Base-by-base conservation (phyloP, 2,888 invertebrate genomes). In the Dicycla oo region DNA sequence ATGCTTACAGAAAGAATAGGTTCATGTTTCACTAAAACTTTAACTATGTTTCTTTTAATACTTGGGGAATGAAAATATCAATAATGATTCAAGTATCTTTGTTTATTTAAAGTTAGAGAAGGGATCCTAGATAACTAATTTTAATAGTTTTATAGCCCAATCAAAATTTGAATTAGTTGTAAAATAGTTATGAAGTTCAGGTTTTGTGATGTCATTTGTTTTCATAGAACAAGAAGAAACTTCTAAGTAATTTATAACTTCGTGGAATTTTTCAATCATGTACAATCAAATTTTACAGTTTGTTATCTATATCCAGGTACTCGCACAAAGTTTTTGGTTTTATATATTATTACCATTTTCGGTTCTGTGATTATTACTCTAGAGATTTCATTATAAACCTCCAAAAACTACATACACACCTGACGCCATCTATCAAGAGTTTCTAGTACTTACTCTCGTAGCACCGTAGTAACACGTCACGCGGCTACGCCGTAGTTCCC, bases 381-480 rank as follows among this genome's bases (percentile, higher is more conserved):
- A 20, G 5, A 26, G 23, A 53, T 26, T 43, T 30, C n/a, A 30
- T 30, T 0, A 10, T 8, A 30, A n/a, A 49, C n/a, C 18, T 15
- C 13, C 45, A 40, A 61, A 51, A 67, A 45, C 20, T 47, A 61
- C 60, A 34, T 34, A 34, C 34, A 34, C 34, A 66, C 13, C 40
- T 63, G 72, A 13, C 73, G 87, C 82, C 87, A 86, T 83, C 87
- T 87, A 69, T 54, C 57, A 26, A 26, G 8, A 63, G 45, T 69
- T 51, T n/a, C 49, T 13, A 4, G 47, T 54, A 84, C 64, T 77
- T 57, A 51, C 15, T 63, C 3, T 47, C 45, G 20, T 38, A 58
- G 60, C 66, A 63, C 1, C 23, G n/a, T 38, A 38, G 43, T 23
- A 30, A n/a, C 13, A 11, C 7, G 8, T 47, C 11, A n/a, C n/a